phyloP scores from a whole-genome alignment of 2,113 vertebrate species.

The Cygnus atratus region DNA sequence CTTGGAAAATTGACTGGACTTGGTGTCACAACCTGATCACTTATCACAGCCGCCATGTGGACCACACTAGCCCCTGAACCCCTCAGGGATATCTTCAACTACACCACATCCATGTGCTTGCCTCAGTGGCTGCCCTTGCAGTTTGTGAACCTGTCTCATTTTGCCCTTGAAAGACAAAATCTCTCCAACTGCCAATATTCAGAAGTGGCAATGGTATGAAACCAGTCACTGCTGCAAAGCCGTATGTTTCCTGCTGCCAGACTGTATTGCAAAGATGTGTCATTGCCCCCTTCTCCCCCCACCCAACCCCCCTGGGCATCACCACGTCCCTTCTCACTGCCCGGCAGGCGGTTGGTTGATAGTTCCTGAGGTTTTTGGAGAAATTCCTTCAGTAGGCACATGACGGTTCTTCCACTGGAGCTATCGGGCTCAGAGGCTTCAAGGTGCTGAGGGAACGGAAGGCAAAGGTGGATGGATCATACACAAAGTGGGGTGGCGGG shows the following conservation, averaged over 20 bases:
- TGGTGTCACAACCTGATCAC: background rate
- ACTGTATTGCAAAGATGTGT: background rate
- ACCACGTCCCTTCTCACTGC: background rate
- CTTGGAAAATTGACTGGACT: background rate
- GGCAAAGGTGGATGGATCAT: constrained; percentile 88
- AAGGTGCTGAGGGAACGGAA: constrained; percentile 89
- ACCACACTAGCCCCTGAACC: background rate
- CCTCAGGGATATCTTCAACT: background rate
- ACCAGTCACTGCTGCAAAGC: constrained; percentile 15
- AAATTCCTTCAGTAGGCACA: constrained; percentile 79
- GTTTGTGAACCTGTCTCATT: background rate
- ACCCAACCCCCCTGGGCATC: background rate
- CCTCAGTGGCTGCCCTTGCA: background rate
- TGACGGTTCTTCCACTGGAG: constrained; percentile 84
- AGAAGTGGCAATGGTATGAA: background rate
- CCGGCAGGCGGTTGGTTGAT: background rate
- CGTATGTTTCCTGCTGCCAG: background rate
- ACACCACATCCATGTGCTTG: background rate
- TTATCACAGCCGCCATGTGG: background rate
- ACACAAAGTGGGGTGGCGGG: constrained; percentile 81
- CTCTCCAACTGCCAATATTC: background rate
- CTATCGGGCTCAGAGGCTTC: constrained; percentile 83
- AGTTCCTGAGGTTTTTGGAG: constrained; percentile 68
- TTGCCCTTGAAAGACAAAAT: background rate
- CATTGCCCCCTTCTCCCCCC: background rate